Conservation (phyloP, 2,113 vertebrate species). For the Lophius piscatorius region DNA sequence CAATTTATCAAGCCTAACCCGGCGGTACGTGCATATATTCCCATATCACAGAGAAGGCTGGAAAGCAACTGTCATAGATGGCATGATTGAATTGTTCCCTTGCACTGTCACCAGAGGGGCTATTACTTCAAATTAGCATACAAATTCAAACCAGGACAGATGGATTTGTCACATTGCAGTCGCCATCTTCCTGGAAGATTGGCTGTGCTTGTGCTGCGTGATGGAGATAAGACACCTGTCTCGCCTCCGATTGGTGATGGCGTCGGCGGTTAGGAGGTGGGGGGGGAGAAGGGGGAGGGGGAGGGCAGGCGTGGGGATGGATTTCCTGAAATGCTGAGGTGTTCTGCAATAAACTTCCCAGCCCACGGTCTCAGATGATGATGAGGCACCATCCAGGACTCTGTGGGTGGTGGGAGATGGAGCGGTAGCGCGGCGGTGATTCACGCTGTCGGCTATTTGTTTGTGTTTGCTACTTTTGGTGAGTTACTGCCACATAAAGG, state of each 20-base stretch:
- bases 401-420: constrained; percentile 69
- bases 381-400: constrained; percentile 69
- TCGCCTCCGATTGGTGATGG: constrained; percentile 57
- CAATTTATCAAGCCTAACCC: constrained; percentile 78
- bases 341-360: constrained; percentile 74
- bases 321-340: constrained; percentile 72
- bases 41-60: constrained; percentile 72
- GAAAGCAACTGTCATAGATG: constrained; percentile 80
- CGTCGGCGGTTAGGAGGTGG: constrained; percentile 5
- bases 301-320: constrained; percentile 53
- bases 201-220: constrained; percentile 77
- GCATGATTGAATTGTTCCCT: constrained; percentile 85
- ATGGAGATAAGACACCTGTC: constrained; percentile 86
- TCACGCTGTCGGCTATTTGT: constrained; percentile 57
- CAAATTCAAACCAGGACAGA: constrained; percentile 87
- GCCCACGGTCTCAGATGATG: constrained; percentile 68
- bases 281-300: constrained; percentile 10
- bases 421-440: constrained; percentile 61
- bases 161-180: constrained; percentile 86
- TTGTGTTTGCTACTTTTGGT: constrained; percentile 61
- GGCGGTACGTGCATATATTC: constrained; percentile 64
- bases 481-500: constrained; percentile 58
- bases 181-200: constrained; percentile 82
- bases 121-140: constrained; percentile 89
- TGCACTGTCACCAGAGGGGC: constrained; percentile 84